Conservation (phyloP, 2,888 invertebrate species). For the Thalpophila matura region DNA sequence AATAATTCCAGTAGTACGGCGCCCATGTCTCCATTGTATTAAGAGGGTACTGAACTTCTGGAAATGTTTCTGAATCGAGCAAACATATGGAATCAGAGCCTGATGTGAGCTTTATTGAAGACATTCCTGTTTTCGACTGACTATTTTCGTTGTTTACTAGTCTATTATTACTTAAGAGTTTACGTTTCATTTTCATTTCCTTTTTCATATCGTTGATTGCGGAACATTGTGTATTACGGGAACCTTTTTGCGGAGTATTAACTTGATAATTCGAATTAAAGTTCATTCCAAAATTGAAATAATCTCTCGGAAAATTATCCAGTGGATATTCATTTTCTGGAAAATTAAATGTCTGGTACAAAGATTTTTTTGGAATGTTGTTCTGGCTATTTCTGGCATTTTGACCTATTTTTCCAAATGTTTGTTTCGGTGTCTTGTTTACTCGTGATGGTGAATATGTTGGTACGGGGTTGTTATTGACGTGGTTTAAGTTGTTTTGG, state of each 20-base stretch:
- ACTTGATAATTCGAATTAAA: constrained; percentile 23
- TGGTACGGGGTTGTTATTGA: constrained; percentile 10
- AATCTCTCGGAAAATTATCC: constrained; percentile 40
- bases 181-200: constrained; percentile 63
- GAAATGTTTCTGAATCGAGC: constrained; percentile 69
- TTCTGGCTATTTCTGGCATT: constrained; percentile 24
- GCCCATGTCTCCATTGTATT: constrained; percentile 76
- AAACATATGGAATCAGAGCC: constrained; percentile 51
- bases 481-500: constrained; percentile 37
- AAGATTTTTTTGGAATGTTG: constrained; percentile 25
- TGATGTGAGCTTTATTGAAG: neutral
- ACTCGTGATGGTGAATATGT: constrained; percentile 4
- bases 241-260: constrained; percentile 2
- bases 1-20: constrained; percentile 74
- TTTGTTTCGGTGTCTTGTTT: constrained; percentile 21
- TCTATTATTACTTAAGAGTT: constrained; percentile 47
- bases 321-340: constrained; percentile 74
- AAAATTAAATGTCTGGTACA: constrained; percentile 68
- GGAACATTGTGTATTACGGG: constrained; percentile 7
- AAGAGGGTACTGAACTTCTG: constrained; percentile 82
- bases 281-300: constrained; percentile 28
- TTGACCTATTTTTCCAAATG: constrained; percentile 22
- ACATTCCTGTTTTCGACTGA: constrained; percentile 23
- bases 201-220: constrained; percentile 60
- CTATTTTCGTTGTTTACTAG: constrained; percentile 24